These are phyloP conservation scores for Drosophila lutescens DNA, from an alignment of 2,888 invertebrate species.

Conservation along the genomic window DNA sequence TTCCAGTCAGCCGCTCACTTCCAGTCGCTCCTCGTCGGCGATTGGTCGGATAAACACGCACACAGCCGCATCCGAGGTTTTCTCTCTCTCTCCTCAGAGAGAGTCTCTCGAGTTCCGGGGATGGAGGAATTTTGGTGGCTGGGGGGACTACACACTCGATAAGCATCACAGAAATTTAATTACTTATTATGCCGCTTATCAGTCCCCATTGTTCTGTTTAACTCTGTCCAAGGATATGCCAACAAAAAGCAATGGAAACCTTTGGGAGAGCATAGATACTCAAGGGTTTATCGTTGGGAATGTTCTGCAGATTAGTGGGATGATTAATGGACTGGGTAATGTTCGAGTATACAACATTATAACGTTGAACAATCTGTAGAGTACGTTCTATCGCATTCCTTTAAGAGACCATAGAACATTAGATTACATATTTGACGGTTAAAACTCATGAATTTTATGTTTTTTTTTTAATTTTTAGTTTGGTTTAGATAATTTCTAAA, in stretches of 20 bases:
- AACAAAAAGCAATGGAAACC: conserved; percentile 10
- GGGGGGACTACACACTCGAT: conserved; percentile 39
- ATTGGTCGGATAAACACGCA: conserved; percentile 74
- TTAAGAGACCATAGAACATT: no score
- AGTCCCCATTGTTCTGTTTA: conserved; percentile 31
- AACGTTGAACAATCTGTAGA: background rate
- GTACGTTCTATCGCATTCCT: background rate
- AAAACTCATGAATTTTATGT: no score
- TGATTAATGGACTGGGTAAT: conserved; percentile 29
- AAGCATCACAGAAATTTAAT: conserved; percentile 68
- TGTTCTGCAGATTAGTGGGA: conserved; percentile 16
- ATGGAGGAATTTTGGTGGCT: conserved; percentile 3
- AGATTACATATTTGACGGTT: background rate
- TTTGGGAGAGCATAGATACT: conserved; percentile 24
- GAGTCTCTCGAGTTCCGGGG: conserved; percentile 35
- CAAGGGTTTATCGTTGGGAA: conserved; percentile 21
- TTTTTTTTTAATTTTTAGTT: no score
- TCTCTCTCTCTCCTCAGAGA: conserved; percentile 20
- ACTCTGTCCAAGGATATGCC: conserved; percentile 23
- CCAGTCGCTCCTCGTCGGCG: conserved; percentile 47
- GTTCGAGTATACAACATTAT: background rate
- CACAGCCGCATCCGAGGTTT: conserved; percentile 10
- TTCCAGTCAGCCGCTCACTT: conserved; percentile 48
- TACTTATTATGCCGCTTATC: conserved; percentile 69
- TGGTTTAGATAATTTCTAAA: no score